These are phyloP conservation scores for Caenorhabditis brenneri DNA, from an alignment of 1,140 invertebrate species.

Conservation along the genomic window DNA sequence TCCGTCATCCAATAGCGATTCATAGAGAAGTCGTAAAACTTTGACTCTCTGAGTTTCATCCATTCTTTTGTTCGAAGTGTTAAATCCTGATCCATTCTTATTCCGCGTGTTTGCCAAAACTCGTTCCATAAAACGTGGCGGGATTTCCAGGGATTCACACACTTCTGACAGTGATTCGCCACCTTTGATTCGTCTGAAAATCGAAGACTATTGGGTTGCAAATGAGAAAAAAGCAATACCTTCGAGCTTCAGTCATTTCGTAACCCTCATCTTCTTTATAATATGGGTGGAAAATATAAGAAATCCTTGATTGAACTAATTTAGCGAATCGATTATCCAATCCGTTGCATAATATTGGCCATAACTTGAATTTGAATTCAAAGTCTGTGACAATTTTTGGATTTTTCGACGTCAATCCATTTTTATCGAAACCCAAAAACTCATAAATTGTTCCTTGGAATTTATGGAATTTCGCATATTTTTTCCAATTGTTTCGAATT, in stretches of 20 bases:
- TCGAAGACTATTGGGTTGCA: not conserved
- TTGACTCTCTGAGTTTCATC: too few relatives aligned
- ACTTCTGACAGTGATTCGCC: not conserved
- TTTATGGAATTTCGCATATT: not conserved
- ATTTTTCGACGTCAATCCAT: not conserved
- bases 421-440: not conserved
- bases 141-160: not conserved
- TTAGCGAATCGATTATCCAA: not conserved
- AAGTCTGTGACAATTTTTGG: not conserved
- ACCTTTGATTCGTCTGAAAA: not conserved
- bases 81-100: not conserved
- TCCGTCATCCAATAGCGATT: not conserved
- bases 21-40: not conserved
- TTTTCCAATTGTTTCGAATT: not conserved
- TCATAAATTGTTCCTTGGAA: not conserved
- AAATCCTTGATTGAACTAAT: not conserved
- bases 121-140: not conserved
- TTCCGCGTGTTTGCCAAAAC: too few relatives aligned
- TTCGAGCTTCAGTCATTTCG: not conserved
- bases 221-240: not conserved
- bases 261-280: not conserved
- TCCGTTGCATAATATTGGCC: not conserved
- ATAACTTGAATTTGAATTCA: not conserved
- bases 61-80: not conserved
- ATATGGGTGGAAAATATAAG: slow-evolving; percentile 8